Evolutionary conservation across 2,797 vertebrate genomes (phyloP).

Genomic region (Buceros bicornis): DNA sequence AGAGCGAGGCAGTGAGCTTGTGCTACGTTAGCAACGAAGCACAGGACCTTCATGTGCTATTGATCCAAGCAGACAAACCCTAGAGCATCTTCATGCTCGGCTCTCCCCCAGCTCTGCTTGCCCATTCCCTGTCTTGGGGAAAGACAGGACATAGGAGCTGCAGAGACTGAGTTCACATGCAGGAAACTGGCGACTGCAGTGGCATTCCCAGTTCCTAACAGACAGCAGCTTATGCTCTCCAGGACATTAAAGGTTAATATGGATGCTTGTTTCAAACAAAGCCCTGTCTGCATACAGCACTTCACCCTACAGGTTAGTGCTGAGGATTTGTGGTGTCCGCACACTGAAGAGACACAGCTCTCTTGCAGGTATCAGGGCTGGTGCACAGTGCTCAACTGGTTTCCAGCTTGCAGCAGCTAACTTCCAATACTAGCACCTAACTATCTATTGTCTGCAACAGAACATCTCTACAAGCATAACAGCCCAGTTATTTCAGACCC

Average conservation of each 20-base stretch:
- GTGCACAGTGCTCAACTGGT: background rate
- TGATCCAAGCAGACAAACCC: conserved; percentile 3
- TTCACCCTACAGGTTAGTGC: background rate
- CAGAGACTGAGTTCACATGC: background rate
- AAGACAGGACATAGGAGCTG: background rate
- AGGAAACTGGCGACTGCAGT: background rate
- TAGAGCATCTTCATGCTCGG: background rate
- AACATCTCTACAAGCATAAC: background rate
- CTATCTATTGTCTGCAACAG: background rate
- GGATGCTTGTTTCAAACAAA: background rate
- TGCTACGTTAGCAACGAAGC: background rate
- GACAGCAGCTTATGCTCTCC: background rate
- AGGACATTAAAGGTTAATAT: background rate
- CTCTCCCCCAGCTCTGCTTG: background rate
- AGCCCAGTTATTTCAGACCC: background rate
- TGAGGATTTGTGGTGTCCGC: background rate
- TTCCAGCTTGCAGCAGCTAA: background rate
- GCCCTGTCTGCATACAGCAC: background rate
- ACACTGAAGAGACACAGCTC: background rate
- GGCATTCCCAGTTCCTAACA: background rate
- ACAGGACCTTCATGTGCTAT: background rate
- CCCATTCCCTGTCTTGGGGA: background rate
- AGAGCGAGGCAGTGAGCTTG: background rate
- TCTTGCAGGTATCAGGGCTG: background rate
- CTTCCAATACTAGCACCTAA: background rate